Evolutionary conservation across 2,797 vertebrate genomes (phyloP).

Genomic region (Acropternis orthonyx): DNA sequence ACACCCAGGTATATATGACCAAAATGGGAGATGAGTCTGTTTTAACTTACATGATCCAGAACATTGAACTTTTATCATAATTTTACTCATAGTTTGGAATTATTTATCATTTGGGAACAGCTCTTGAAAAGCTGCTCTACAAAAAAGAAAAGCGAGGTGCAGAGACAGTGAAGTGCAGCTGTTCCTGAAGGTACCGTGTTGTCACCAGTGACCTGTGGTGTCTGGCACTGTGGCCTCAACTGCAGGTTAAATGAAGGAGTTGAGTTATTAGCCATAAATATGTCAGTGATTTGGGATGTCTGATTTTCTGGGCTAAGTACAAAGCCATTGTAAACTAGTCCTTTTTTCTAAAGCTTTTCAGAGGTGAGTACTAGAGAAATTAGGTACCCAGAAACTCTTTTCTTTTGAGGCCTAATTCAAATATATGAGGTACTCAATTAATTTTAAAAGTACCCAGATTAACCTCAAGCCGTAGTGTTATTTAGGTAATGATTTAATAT

Average conservation of each 20-base stretch:
- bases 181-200: neutral
- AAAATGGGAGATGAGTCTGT: neutral
- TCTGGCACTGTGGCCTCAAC: neutral
- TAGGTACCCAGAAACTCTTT: neutral
- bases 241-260: neutral
- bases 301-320: neutral
- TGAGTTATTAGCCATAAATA: neutral
- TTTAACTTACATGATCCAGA: neutral
- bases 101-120: neutral
- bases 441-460: neutral
- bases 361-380: neutral
- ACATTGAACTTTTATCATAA: neutral
- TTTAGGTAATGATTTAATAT: neutral
- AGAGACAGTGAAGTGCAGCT: neutral
- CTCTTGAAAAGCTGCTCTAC: neutral
- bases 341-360: neutral
- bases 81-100: neutral
- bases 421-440: neutral
- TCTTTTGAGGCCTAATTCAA: neutral
- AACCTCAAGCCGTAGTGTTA: neutral
- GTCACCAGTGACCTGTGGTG: neutral
- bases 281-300: neutral
- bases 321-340: neutral
- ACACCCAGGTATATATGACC: neutral
- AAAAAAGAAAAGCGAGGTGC: neutral